Base-by-base conservation (phyloP, 2,113 vertebrate species). In the Chionodraco myersi region DNA sequence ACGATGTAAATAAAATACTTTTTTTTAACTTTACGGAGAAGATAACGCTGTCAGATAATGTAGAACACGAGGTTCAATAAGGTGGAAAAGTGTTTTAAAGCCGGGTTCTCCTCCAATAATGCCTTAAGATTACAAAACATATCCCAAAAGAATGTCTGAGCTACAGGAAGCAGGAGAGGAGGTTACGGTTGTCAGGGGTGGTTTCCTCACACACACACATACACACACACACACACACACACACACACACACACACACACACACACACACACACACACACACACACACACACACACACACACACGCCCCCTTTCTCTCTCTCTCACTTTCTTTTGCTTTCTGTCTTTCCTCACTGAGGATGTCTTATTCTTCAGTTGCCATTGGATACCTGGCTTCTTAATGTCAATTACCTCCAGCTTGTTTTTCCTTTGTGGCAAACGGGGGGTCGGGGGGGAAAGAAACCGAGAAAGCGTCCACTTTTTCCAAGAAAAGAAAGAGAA, bases 351-450 rank as follows among this genome's bases (percentile, higher is more conserved):
- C 68, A 26, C 72, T 44, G 72, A 83, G 68, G 82, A 82, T 71
- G 75, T 88, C 86, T 88, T 85, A 67, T 89, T 90, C 87, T 87
- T 74, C 77, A 77, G 93, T 94, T 95, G 92, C 93, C 82, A 92
- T 94, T 94, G 93, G 94, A 93, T 92, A 95, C 93, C 88, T 90
- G 79, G 76, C 77, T 77, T 92, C 91, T 91, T 92, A 86, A 90
- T 89, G 83, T 88, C 88, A 87, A 83, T 93, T 89, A 92, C 89
- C 80, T 84, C 72, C 87, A 72, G 75, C 87, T 82, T 90, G 90
- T 93, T 93, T 92, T 75, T 91, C 65, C 61, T 86, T 89, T 72
- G 77, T 77, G 81, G 66, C 66, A 72, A 77, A 79, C 72, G 18
- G 16, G 49, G 16, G 36, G n/a, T 77, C 72, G 18, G 16, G 49